Evolutionary conservation across 1,140 invertebrate species (phyloP).

Genomic region (Drosophila equinoxialis): DNA sequence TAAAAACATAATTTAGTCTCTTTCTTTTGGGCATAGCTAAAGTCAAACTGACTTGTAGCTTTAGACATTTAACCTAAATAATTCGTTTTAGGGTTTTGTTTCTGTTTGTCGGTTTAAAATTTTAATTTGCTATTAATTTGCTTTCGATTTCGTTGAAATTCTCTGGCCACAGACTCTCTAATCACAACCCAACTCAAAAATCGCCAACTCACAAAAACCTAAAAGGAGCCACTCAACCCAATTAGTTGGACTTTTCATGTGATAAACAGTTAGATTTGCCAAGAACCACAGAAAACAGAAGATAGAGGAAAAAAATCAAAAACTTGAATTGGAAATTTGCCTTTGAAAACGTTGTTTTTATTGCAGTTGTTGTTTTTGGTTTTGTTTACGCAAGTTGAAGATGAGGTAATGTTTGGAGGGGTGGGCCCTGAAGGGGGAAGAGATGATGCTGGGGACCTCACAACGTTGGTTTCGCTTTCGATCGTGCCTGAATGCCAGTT

Average conservation of each 20-base stretch:
- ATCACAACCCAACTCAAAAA: slow-evolving; percentile 8
- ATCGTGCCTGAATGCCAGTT: slow-evolving; percentile 43
- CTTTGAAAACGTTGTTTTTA: slow-evolving; percentile 10
- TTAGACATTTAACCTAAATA: no score
- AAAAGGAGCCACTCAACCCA: slow-evolving; percentile 61
- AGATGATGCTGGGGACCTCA: slow-evolving; percentile 43
- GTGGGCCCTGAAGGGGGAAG: background rate
- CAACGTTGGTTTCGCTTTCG: slow-evolving; percentile 67
- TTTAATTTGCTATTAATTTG: slow-evolving; percentile 7
- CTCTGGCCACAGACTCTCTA: background rate
- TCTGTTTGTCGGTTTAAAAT: slow-evolving; percentile 1
- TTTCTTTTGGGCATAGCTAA: no score
- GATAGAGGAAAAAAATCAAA: slow-evolving; percentile 5
- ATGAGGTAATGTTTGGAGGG: slow-evolving; percentile 8
- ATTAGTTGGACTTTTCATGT: slow-evolving; percentile 56
- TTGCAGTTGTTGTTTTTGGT: slow-evolving; percentile 32
- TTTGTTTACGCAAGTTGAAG: slow-evolving; percentile 43
- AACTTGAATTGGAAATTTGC: slow-evolving; percentile 46
- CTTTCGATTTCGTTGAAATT: slow-evolving; percentile 10
- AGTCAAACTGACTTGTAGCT: no score
- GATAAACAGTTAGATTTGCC: slow-evolving; percentile 70
- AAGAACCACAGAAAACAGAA: slow-evolving; percentile 20
- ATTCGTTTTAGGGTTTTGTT: no score
- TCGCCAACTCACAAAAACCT: slow-evolving; percentile 35
- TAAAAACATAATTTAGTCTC: no score